phyloP scores from a whole-genome alignment of 2,888 invertebrate genomes.

The Scrobipalpa costella region DNA sequence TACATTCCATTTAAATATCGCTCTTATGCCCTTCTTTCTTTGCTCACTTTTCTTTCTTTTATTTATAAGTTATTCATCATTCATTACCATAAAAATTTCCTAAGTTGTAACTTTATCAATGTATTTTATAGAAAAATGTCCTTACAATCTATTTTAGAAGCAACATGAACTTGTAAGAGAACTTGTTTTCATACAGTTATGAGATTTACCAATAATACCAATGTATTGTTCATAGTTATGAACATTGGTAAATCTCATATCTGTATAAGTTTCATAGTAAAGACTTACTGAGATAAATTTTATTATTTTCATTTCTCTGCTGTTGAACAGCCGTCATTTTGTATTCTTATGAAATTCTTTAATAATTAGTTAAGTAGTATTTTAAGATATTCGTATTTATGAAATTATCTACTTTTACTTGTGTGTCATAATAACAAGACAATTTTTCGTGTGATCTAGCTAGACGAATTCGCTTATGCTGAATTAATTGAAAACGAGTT shows the following conservation, averaged over 20 bases:
- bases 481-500: background rate
- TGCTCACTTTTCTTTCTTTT: background rate
- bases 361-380: background rate
- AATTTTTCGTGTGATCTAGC: conserved; percentile 29
- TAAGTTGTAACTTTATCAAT: too few species aligned
- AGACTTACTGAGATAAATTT: background rate
- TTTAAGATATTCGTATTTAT: background rate
- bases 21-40: background rate
- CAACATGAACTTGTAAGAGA: too few species aligned
- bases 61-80: background rate
- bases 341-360: background rate
- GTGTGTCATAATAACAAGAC: conserved; percentile 27
- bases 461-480: background rate
- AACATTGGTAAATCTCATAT: too few species aligned
- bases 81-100: too few species aligned
- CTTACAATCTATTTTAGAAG: too few species aligned
- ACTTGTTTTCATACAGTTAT: too few species aligned
- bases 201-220: too few species aligned
- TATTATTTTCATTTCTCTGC: background rate
- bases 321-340: background rate
- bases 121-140: too few species aligned
- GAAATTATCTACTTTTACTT: background rate
- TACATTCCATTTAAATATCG: conserved; percentile 1
- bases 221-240: too few species aligned
- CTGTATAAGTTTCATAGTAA: too few species aligned